These are phyloP conservation scores for Hyposoter didymator DNA, from an alignment of 2,888 invertebrate species.

Conservation along the genomic window DNA sequence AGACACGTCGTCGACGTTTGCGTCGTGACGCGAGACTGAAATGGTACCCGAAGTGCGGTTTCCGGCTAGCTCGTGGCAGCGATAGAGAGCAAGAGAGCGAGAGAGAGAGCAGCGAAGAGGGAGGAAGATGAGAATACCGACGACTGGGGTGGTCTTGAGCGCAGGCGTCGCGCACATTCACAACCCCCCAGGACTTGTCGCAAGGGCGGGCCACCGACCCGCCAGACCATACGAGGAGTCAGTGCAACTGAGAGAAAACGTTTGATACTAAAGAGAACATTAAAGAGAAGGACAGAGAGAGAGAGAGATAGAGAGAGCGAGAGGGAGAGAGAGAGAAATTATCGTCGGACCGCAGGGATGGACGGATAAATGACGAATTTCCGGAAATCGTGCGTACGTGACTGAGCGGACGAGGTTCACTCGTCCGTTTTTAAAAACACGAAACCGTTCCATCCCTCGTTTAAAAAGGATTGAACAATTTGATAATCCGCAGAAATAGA, in stretches of 20 bases:
- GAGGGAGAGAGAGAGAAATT: conserved; percentile 44
- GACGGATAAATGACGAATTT: conserved; percentile 79
- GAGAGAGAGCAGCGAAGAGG: conserved; percentile 2
- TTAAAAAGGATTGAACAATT: conserved; percentile 22
- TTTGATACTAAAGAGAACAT: conserved; percentile 24
- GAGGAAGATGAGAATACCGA: conserved; percentile 41
- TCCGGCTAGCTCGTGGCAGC: conserved; percentile 68
- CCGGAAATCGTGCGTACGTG: conserved; percentile 77
- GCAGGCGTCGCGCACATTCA: conserved; percentile 74
- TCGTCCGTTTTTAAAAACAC: conserved; percentile 65
- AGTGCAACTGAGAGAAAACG: conserved; percentile 48
- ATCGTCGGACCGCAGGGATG: conserved; percentile 63
- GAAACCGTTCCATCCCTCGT: background rate
- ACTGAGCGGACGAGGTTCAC: conserved; percentile 67
- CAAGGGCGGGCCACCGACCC: conserved; percentile 68
- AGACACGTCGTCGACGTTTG: conserved; percentile 72
- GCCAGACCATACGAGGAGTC: conserved; percentile 59
- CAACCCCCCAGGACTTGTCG: conserved; percentile 68
- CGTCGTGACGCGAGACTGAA: conserved; percentile 77
- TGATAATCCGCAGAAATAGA: background rate
- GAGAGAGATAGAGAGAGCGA: too few species aligned
- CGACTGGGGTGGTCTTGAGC: conserved; percentile 69
- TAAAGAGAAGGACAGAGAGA: conserved; percentile 9
- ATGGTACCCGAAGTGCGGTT: conserved; percentile 72
- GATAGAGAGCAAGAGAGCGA: conserved; percentile 40